Percentiles rank a stretch among this genome's conserved stretches.
These are phyloP conservation scores for Sebastes minor DNA, from an alignment of 2,797 vertebrate species.

Conservation along the genomic window DNA sequence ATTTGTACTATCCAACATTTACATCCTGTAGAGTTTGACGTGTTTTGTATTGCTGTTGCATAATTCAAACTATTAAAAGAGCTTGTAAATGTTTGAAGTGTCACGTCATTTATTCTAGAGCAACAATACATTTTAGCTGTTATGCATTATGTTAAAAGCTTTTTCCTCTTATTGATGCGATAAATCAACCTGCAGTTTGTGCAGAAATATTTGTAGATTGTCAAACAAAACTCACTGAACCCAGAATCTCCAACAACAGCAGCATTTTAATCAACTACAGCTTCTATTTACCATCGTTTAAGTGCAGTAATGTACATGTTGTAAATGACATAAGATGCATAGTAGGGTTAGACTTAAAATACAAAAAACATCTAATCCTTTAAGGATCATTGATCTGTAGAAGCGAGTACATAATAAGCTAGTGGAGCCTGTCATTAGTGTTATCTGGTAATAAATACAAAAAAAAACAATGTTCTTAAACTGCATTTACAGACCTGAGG, in stretches of 20 bases:
- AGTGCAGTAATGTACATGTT: slow-evolving; percentile 45
- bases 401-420: slow-evolving; percentile 24
- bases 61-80: slow-evolving; percentile 36
- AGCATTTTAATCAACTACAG: slow-evolving; percentile 50
- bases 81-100: slow-evolving; percentile 17
- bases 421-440: slow-evolving; percentile 40
- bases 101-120: slow-evolving; percentile 35
- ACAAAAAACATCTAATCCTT: slow-evolving; percentile 63
- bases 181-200: not conserved
- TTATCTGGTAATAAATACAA: slow-evolving; percentile 49
- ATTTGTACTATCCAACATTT: slow-evolving; percentile 27
- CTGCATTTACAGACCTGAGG: slow-evolving; percentile 46
- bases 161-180: not conserved
- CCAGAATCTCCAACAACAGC: slow-evolving; percentile 16
- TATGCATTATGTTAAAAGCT: not conserved
- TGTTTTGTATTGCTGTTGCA: slow-evolving; percentile 35
- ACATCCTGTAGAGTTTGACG: not conserved
- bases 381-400: slow-evolving; percentile 50
- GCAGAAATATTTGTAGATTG: not conserved
- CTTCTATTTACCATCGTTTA: slow-evolving; percentile 35
- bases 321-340: slow-evolving; percentile 54
- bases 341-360: slow-evolving; percentile 51
- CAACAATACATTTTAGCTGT: not conserved
- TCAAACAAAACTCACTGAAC: slow-evolving; percentile 22
- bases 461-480: slow-evolving; percentile 6